Base-by-base conservation (phyloP, 2,888 invertebrate genomes). In the Volucella zonaria region DNA sequence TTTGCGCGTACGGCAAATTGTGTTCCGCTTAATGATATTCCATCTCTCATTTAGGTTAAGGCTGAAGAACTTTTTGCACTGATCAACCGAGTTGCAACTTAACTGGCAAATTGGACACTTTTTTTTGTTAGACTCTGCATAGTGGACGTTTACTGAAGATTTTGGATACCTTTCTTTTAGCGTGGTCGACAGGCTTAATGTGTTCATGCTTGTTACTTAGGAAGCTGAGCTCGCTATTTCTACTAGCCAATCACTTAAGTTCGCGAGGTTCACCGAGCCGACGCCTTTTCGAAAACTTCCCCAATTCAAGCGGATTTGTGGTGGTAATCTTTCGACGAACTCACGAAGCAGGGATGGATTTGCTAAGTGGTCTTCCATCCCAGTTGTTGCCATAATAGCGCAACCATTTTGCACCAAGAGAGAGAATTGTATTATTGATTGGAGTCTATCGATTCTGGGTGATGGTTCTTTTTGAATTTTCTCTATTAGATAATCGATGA, bases 381-480 rank as follows among this genome's bases (percentile, higher is more conserved):
- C 40, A 40, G 40, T 75, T 6, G 56, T 40, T 38, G 51, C 54
- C 68, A 68, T 68, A 0, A 68, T 45, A 3, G 54, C 52, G 40
- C 68, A 70, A n/a, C 43, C 59, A 14, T 77, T 59, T 68, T 70
- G 40, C 8, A 67, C 62, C 1, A 47, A 15, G 4, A 70, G 45
- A 8, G 62, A 77, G 54, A 62, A 62, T 8, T 61, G 58, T 18
- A 70, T 70, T 0, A 77, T 68, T 9, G 61, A 40, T 14, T 77
- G 54, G 6, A 75, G n/a, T 4, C 58, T 51, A 38, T 77, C 68
- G 6, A 1, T 12, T 8, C 49, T 31, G 1, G 56, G 61, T 14
- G 47, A 12, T 47, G 62, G 68, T 14, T 77, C 54, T 9, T 18
- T 45, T 3, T 59, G 11, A 6, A 59, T 59, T 11, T 62, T 66